phyloP scores from a whole-genome alignment of 2,888 invertebrate genomes.

The Epicampocera succincta region DNA sequence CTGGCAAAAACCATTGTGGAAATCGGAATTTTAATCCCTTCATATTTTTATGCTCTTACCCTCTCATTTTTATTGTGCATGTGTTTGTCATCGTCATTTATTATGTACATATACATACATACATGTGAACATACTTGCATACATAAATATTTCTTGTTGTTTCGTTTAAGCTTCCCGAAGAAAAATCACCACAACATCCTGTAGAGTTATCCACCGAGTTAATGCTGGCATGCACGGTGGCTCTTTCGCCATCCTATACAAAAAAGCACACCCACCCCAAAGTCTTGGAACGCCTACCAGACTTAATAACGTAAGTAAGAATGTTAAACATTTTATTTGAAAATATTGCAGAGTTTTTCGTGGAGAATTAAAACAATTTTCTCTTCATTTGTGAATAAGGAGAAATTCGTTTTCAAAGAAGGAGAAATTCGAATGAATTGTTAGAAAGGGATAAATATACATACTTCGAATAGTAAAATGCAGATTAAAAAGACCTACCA shows the following conservation, averaged over 20 bases:
- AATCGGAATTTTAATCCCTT: slow-evolving; percentile 60
- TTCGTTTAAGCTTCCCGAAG: slow-evolving; percentile 80
- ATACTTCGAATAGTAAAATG: neutral
- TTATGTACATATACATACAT: neutral
- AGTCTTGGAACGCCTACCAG: slow-evolving; percentile 82
- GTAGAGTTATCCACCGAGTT: slow-evolving; percentile 82
- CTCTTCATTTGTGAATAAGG: too few species aligned
- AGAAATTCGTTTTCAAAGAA: slow-evolving; percentile 31
- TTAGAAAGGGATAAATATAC: slow-evolving; percentile 22
- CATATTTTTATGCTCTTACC: slow-evolving; percentile 31
- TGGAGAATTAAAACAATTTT: slow-evolving; percentile 8
- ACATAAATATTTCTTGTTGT: slow-evolving; percentile 24
- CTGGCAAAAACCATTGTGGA: slow-evolving; percentile 30
- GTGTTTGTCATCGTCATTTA: slow-evolving; percentile 30
- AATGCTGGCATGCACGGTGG: slow-evolving; percentile 82
- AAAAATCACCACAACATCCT: slow-evolving; percentile 82
- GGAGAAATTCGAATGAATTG: slow-evolving; percentile 64
- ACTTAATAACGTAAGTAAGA: slow-evolving; percentile 81
- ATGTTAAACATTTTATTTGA: neutral
- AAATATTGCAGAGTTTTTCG: slow-evolving; percentile 3
- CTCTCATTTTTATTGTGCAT: slow-evolving; percentile 14
- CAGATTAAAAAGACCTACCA: neutral
- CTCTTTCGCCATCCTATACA: slow-evolving; percentile 80
- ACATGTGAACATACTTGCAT: neutral
- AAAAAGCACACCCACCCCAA: slow-evolving; percentile 81